Percentiles rank a stretch among this genome's conserved stretches.
These are phyloP conservation scores for Rhopalosiphum maidis DNA, from an alignment of 1,140 invertebrate species.

Conservation along the genomic window DNA sequence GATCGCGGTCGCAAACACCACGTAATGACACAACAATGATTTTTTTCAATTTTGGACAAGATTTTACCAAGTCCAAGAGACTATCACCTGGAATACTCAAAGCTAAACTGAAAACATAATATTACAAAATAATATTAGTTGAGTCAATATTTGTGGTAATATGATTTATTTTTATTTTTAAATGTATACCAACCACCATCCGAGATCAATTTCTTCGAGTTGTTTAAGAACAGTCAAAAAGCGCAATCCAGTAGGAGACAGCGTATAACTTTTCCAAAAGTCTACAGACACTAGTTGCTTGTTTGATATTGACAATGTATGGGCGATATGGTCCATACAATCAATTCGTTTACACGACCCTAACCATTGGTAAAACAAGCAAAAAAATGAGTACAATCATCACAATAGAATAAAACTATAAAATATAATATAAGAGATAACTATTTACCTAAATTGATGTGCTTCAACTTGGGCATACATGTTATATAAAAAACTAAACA, in stretches of 20 bases:
- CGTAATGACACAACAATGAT: conserved; percentile 79
- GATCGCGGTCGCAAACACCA: conserved; percentile 77
- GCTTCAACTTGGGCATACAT: conserved; percentile 72
- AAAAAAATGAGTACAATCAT: background rate
- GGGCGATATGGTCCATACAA: conserved; percentile 75
- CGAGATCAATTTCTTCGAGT: conserved; percentile 84
- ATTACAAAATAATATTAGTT: background rate
- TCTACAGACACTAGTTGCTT: conserved; percentile 76
- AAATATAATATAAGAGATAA: background rate
- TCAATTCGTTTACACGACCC: conserved; percentile 66
- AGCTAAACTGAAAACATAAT: conserved; percentile 63
- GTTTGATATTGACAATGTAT: conserved; percentile 72
- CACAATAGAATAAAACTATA: background rate
- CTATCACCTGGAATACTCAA: conserved; percentile 66
- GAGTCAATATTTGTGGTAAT: background rate
- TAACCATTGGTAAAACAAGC: conserved; percentile 58
- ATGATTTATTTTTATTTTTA: conserved; percentile 4
- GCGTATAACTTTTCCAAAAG: conserved; percentile 82
- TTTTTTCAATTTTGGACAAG: conserved; percentile 74
- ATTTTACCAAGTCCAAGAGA: conserved; percentile 65
- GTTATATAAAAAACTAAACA: conserved; percentile 71
- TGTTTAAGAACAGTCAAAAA: conserved; percentile 73
- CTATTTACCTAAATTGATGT: conserved; percentile 75
- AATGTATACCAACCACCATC: conserved; percentile 79
- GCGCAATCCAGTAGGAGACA: conserved; percentile 75